Evolutionary conservation across 2,888 invertebrate species (phyloP).

Genomic region (Allolobophora icterica): DNA sequence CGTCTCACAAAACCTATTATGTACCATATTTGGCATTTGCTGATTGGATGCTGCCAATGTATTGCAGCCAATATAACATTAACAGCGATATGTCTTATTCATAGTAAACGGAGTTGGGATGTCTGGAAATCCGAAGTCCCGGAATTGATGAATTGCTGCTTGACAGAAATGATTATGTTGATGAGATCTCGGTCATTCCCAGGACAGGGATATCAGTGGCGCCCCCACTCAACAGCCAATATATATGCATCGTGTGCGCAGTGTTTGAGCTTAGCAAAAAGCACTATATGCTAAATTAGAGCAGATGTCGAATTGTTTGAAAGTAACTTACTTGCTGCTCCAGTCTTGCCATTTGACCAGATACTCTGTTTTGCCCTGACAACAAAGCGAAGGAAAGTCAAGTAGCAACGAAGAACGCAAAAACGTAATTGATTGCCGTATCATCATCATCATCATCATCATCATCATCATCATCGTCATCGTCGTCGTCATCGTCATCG

Average conservation of each 20-base stretch:
- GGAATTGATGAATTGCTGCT: neutral
- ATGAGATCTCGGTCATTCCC: no score
- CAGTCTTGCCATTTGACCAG: slow-evolving; percentile 29
- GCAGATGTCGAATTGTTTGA: neutral
- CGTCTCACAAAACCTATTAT: neutral
- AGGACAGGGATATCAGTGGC: neutral
- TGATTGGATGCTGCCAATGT: no score
- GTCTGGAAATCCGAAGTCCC: neutral
- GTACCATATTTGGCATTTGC: neutral
- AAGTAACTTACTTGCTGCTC: slow-evolving; percentile 25
- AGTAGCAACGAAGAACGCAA: neutral
- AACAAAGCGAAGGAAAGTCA: neutral
- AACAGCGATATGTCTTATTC: neutral
- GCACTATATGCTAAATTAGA: no score
- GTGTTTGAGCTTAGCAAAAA: no score
- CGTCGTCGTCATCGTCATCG: neutral
- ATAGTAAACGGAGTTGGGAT: neutral
- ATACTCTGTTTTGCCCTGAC: slow-evolving; percentile 20
- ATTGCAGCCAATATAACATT: neutral
- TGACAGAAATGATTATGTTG: neutral
- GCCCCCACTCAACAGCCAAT: neutral
- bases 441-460: neutral
- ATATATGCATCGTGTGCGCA: no score
- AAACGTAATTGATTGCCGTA: neutral
- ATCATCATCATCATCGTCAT: slow-evolving; percentile 23